phyloP scores from a whole-genome alignment of 2,797 vertebrate genomes.

The Rhynchotus rufescens region DNA sequence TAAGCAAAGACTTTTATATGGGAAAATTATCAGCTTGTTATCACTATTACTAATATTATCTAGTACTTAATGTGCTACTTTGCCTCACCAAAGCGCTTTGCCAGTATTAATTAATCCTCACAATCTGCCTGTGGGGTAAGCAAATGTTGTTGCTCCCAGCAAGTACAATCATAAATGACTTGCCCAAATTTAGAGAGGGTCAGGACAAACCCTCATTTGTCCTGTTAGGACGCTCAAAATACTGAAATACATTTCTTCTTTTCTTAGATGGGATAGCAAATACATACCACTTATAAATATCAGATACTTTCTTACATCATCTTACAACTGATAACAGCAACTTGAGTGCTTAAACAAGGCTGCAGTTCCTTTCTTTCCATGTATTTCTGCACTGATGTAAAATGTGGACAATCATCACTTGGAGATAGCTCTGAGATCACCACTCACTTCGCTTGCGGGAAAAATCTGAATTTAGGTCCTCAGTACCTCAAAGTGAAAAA shows the following conservation, averaged over 20 bases:
- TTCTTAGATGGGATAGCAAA: background rate
- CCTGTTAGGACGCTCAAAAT: background rate
- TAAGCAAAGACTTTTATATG: background rate
- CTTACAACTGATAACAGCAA: background rate
- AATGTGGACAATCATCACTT: background rate
- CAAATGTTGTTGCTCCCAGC: slow-evolving; percentile 18
- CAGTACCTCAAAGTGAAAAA: too few species aligned
- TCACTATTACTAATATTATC: slow-evolving; percentile 30
- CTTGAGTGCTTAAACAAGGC: background rate
- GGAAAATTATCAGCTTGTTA: slow-evolving; percentile 22
- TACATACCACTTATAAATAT: rapidly evolving
- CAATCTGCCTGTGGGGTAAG: slow-evolving; percentile 27
- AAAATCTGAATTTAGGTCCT: background rate
- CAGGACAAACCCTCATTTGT: rapidly evolving
- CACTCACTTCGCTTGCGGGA: background rate
- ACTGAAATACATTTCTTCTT: background rate
- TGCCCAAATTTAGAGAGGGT: background rate
- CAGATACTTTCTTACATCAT: background rate
- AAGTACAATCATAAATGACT: background rate
- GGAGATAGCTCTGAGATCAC: background rate
- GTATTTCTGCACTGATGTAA: background rate
- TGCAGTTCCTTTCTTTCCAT: background rate
- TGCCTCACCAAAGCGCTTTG: slow-evolving; percentile 52
- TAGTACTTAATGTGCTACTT: slow-evolving; percentile 32
- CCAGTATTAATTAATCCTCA: slow-evolving; percentile 56